Conservation (phyloP, 2,888 invertebrate genomes). For the Eubasilissa splendida region DNA sequence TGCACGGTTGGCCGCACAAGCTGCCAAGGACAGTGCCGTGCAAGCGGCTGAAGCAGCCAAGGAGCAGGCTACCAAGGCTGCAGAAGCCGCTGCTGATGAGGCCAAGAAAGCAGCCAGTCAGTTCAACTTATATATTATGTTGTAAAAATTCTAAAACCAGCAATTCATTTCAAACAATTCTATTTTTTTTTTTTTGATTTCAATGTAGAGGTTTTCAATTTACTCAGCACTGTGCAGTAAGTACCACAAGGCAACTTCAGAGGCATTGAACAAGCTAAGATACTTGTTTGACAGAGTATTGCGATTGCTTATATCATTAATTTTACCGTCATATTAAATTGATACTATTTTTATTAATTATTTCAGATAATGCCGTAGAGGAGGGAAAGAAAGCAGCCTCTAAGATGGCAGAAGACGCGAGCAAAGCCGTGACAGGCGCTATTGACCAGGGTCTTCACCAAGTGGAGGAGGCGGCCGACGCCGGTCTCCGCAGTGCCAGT, state of each 20-base stretch:
- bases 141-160: too few species aligned
- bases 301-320: too few species aligned
- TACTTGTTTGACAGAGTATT: too few species aligned
- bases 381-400: constrained; percentile 72
- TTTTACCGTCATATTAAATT: too few species aligned
- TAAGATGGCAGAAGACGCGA: constrained; percentile 70
- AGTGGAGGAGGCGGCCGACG: constrained; percentile 70
- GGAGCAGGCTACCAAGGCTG: constrained; percentile 67
- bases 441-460: constrained; percentile 69
- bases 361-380: constrained; percentile 67
- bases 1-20: constrained; percentile 64
- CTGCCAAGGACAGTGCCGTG: constrained; percentile 63
- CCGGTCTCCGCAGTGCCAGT: constrained; percentile 73
- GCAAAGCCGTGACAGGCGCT: constrained; percentile 67
- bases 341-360: not conserved
- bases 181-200: too few species aligned
- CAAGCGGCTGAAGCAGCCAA: constrained; percentile 63
- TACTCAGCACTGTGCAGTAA: too few species aligned
- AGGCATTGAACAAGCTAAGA: too few species aligned
- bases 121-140: not conserved
- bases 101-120: constrained; percentile 63
- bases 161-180: too few species aligned
- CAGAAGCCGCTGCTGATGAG: constrained; percentile 69
- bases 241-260: too few species aligned
- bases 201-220: too few species aligned